phyloP scores from a whole-genome alignment of 2,113 vertebrate genomes.

The Ahaetulla prasina region DNA sequence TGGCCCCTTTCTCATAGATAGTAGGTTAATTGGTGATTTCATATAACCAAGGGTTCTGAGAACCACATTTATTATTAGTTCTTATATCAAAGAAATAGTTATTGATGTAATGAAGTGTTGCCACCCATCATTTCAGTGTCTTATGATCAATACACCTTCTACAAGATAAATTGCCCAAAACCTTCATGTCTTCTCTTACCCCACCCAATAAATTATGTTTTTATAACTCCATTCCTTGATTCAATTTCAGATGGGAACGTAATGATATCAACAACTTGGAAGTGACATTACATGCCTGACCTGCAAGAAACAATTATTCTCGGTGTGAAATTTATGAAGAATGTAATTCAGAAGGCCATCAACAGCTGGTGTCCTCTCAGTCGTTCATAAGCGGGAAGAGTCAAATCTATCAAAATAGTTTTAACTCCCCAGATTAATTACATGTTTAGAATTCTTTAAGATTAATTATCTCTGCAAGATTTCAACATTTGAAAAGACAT shows the following conservation, averaged over 20 bases:
- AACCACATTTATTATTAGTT: background rate
- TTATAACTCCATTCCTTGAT: background rate
- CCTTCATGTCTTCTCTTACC: slow-evolving; percentile 6
- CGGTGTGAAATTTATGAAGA: slow-evolving; percentile 37
- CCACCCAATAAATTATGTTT: slow-evolving; percentile 12
- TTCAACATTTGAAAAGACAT: slow-evolving; percentile 15
- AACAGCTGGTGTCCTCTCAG: slow-evolving; percentile 26
- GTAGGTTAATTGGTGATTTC: background rate
- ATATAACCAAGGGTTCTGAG: background rate
- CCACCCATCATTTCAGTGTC: slow-evolving; percentile 2
- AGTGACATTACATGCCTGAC: slow-evolving; percentile 22
- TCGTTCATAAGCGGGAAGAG: slow-evolving; percentile 15
- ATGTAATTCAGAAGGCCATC: slow-evolving; percentile 21
- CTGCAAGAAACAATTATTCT: slow-evolving; percentile 36
- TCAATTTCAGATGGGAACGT: slow-evolving; percentile 28
- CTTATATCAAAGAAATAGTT: background rate
- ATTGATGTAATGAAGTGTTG: slow-evolving; percentile 6
- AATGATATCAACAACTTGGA: slow-evolving; percentile 13
- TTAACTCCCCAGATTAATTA: slow-evolving; percentile 35
- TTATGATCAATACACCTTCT: background rate
- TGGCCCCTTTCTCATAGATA: background rate
- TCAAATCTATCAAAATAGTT: slow-evolving; percentile 27
- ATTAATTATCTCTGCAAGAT: slow-evolving; percentile 24
- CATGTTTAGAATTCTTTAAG: slow-evolving; percentile 34
- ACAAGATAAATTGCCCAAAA: background rate